phyloP scores from a whole-genome alignment of 2,797 vertebrate genomes.

The Pantherophis alleghaniensis region DNA sequence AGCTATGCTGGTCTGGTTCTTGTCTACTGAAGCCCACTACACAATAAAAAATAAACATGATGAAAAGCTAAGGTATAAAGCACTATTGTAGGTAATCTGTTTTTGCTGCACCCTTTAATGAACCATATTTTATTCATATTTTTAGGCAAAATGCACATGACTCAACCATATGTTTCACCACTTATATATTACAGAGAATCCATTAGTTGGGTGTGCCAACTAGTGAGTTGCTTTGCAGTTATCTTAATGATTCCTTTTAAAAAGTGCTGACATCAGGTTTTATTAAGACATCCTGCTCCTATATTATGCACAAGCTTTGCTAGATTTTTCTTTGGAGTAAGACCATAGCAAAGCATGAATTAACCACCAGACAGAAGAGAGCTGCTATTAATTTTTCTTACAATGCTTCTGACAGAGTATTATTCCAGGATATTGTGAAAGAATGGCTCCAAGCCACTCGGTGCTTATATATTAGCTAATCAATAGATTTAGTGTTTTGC shows the following conservation, averaged over 20 bases:
- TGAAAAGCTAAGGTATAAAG: constrained; percentile 1
- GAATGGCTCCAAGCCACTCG: background rate
- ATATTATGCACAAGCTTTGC: background rate
- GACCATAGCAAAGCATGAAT: background rate
- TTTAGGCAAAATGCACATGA: background rate
- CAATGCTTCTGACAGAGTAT: background rate
- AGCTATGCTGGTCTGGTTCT: no score
- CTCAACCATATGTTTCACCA: background rate
- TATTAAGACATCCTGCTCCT: background rate
- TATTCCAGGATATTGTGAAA: background rate
- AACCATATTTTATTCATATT: background rate
- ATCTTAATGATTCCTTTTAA: background rate
- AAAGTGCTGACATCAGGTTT: background rate
- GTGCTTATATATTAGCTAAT: background rate
- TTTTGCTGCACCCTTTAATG: background rate
- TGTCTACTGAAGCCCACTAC: no score
- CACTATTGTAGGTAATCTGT: background rate
- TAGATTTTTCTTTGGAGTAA: background rate
- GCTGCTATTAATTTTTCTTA: background rate
- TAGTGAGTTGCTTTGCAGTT: background rate
- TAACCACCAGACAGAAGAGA: background rate
- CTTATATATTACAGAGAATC: background rate
- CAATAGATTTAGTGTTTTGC: background rate
- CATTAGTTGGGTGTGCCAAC: background rate
- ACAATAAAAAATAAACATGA: background rate